Evolutionary conservation across 1,140 invertebrate species (phyloP), one percentile per base, ranked within the genome.

Genomic region (Aphis craccivora): DNA sequence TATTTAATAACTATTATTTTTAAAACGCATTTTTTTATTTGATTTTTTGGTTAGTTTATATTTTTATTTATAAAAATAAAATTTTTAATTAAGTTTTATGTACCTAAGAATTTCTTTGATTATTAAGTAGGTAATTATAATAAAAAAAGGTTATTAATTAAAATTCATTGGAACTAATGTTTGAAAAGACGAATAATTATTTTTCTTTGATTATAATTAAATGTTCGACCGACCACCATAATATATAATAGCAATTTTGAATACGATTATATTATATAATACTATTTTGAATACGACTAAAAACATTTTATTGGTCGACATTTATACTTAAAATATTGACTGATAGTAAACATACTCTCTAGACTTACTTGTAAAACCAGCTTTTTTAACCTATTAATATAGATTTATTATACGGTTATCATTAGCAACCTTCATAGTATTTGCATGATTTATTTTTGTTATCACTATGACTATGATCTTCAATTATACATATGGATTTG

Each of bases 81-180:
- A n/a, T 76, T 76, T 67, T 67, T n/a, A 18, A 67, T 67, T 67
- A 67, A n/a, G 30, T 67, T 67, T n/a, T 67, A n/a, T 67, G 30
- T 67, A 30, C 60, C 60, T 67, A 67, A 30, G 30, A 67, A n/a
- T 67, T 67, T 67, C n/a, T 14, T 67, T 67, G 60, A 20, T 67
- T 67, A 67, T n/a, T 67, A 67, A 67, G 30, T 67, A 67, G 60
- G 60, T 67, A 67, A 67, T 67, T n/a, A 67, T 67, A 67, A 67
- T 67, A n/a, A 60, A 60, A 67, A n/a, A 67, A 67, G 60, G 60
- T n/a, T 67, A 67, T n/a, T 67, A 76, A 76, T 76, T 76, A 76
- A 76, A n/a, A 76, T 35, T 76, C 30, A 5, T 76, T 76, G 30
- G n/a, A 76, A n/a, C 60, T 14, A 76, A 76, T 76, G 60, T 67